phyloP scores from a whole-genome alignment of 2,888 invertebrate genomes.

The Zhengitettix transpicula region DNA sequence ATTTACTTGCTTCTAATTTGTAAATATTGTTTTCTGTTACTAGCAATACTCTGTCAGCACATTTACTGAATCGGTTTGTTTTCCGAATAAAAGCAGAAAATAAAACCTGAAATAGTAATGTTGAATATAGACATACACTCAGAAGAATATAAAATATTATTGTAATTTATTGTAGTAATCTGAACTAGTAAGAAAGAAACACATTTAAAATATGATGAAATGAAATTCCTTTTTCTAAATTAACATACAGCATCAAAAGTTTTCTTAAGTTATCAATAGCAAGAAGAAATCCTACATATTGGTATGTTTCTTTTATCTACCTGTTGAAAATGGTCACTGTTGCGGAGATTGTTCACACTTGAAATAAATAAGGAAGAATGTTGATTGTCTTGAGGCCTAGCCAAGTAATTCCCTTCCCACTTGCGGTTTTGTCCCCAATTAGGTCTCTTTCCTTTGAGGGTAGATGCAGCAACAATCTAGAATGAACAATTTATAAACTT shows the following conservation, averaged over 20 bases:
- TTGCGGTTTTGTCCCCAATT: constrained; percentile 61
- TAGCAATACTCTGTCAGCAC: constrained; percentile 74
- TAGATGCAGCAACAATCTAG: constrained; percentile 53
- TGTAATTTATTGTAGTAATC: no score
- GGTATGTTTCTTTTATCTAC: constrained; percentile 17
- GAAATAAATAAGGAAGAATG: constrained; percentile 43
- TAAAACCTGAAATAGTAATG: constrained; percentile 25
- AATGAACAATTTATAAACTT: background rate
- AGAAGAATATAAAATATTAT: no score
- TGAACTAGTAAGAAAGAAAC: no score
- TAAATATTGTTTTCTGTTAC: constrained; percentile 72
- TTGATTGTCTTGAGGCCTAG: constrained; percentile 47
- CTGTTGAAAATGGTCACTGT: constrained; percentile 43
- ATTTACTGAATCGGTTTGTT: constrained; percentile 57
- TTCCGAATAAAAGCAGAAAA: constrained; percentile 54
- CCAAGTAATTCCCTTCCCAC: constrained; percentile 75
- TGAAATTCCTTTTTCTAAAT: no score
- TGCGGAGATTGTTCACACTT: constrained; percentile 48
- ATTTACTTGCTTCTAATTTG: constrained; percentile 74
- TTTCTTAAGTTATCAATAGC: no score
- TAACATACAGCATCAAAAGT: no score
- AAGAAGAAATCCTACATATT: background rate
- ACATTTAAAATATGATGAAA: no score
- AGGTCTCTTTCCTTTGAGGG: constrained; percentile 43
- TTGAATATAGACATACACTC: no score